phyloP scores from a whole-genome alignment of 2,888 invertebrate species.

The Agapostemon virescens region DNA sequence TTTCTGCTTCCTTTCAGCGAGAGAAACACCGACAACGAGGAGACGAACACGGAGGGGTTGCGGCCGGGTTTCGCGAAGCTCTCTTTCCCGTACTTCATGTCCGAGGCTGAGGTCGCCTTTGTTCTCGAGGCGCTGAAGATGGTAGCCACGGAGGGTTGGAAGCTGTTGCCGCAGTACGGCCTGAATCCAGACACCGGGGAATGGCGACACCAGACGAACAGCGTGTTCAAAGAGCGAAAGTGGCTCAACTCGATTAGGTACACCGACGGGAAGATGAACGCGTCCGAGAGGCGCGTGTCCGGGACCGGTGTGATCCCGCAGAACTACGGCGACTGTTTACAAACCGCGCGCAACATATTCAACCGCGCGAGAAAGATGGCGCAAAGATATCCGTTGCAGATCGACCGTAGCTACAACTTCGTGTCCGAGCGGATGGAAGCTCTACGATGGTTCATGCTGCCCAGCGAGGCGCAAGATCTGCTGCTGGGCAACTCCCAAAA shows the following conservation, averaged over 20 bases:
- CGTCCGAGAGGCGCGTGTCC: conserved; percentile 87
- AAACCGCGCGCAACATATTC: conserved; percentile 89
- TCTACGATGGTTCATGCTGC: conserved; percentile 93
- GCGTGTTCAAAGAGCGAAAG: conserved; percentile 89
- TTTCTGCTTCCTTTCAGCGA: conserved; percentile 59
- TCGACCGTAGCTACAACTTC: conserved; percentile 88
- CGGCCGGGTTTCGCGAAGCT: conserved; percentile 93
- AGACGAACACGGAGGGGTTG: conserved; percentile 85
- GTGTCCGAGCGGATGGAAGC: conserved; percentile 85
- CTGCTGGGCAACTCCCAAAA: conserved; percentile 88
- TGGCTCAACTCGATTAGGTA: conserved; percentile 91
- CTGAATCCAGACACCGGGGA: conserved; percentile 94
- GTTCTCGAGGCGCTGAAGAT: conserved; percentile 91
- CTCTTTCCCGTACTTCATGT: conserved; percentile 92
- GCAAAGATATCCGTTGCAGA: conserved; percentile 86
- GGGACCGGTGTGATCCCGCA: conserved; percentile 88
- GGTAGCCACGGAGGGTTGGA: conserved; percentile 94
- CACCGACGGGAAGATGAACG: conserved; percentile 87
- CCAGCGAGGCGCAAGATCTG: conserved; percentile 91
- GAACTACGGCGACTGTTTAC: conserved; percentile 88
- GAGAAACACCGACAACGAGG: conserved; percentile 71
- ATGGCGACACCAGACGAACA: conserved; percentile 92
- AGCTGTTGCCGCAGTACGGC: conserved; percentile 91
- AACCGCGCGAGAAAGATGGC: conserved; percentile 89
- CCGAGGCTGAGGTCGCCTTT: conserved; percentile 89